These are phyloP conservation scores for Podarcis cretensis DNA, from an alignment of 2,113 vertebrate species.

Conservation along the genomic window DNA sequence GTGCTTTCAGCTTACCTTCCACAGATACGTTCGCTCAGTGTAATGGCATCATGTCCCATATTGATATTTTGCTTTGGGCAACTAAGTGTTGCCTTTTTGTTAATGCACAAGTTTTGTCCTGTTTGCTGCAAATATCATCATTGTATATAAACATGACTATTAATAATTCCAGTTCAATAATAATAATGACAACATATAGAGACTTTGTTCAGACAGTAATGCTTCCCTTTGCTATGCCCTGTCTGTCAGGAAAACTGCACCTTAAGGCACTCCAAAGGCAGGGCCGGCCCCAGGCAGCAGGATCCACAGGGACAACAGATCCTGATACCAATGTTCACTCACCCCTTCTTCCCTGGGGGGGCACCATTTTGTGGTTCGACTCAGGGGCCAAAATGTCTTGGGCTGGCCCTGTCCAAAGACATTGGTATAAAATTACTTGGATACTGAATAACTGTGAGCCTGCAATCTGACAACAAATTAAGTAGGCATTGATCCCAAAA, in stretches of 20 bases:
- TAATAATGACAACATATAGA: neutral
- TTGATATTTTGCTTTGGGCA: conserved; percentile 35
- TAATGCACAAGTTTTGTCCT: conserved; percentile 33
- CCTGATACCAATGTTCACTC: too few species aligned
- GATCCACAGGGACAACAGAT: too few species aligned
- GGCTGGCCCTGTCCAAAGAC: neutral
- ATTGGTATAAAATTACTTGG: neutral
- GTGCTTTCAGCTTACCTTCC: neutral
- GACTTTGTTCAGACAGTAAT: neutral
- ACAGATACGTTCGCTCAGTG: conserved; percentile 9
- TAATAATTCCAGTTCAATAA: conserved; percentile 13
- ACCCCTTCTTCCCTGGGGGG: too few species aligned
- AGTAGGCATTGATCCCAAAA: neutral
- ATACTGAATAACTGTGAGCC: neutral
- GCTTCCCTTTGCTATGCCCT: neutral
- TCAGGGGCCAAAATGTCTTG: too few species aligned
- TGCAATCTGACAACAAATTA: neutral
- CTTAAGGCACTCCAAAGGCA: too few species aligned
- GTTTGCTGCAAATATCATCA: conserved; percentile 15
- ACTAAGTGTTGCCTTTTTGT: conserved; percentile 49
- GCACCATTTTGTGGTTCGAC: too few species aligned
- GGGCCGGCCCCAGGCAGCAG: too few species aligned
- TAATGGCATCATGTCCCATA: conserved; percentile 20
- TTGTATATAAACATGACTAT: conserved; percentile 42
- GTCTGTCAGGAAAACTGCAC: neutral